phyloP scores from a whole-genome alignment of 1,140 invertebrate species.

The Condylostylus longicornis region DNA sequence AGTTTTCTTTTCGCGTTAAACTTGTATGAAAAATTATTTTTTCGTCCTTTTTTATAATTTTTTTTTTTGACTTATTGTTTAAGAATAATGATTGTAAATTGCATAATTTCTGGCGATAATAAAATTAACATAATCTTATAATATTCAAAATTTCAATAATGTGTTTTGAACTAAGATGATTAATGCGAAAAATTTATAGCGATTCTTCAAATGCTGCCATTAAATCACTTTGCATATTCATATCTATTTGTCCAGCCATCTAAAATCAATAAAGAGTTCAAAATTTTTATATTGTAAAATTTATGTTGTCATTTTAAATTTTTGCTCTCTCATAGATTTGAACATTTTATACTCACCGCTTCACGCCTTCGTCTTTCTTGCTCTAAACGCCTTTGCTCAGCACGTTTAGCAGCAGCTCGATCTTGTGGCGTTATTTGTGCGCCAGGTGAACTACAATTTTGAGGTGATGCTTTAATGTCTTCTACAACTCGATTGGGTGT shows the following conservation, averaged over 20 bases:
- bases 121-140: too few relatives aligned
- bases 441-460: slow-evolving; percentile 35
- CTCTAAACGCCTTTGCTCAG: slow-evolving; percentile 64
- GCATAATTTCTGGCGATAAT: too few relatives aligned
- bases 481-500: slow-evolving; percentile 32
- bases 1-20: too few relatives aligned
- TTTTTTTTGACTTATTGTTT: too few relatives aligned
- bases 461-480: slow-evolving; percentile 38
- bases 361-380: slow-evolving; percentile 80
- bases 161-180: too few relatives aligned
- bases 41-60: too few relatives aligned
- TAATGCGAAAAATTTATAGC: slow-evolving; percentile 44
- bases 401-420: slow-evolving; percentile 53
- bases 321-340: not conserved
- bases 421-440: slow-evolving; percentile 47
- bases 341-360: slow-evolving; percentile 62
- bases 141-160: too few relatives aligned
- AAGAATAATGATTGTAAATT: too few relatives aligned
- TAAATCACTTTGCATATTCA: slow-evolving; percentile 95
- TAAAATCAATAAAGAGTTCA: slow-evolving; percentile 35
- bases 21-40: too few relatives aligned
- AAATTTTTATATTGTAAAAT: too few relatives aligned
- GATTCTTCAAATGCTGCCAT: slow-evolving; percentile 96
- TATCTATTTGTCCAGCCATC: slow-evolving; percentile 91
- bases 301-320: too few relatives aligned